phyloP scores from a whole-genome alignment of 1,140 invertebrate genomes.

The Luehdorfia chinensis region DNA sequence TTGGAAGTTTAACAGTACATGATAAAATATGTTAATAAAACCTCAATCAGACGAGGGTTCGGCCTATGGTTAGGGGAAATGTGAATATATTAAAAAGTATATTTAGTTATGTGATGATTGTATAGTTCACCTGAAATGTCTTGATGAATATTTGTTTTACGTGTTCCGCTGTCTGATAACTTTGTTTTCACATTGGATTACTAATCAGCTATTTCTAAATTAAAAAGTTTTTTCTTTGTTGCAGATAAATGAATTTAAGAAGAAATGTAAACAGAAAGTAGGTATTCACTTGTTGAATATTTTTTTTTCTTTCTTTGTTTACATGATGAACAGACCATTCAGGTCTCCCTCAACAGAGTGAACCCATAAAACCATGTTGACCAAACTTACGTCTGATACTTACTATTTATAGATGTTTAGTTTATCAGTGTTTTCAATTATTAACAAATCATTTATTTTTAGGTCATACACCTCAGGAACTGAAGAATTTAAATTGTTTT shows the following conservation, averaged over 20 bases:
- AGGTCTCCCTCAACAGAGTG: slow-evolving; percentile 71
- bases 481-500: too few species aligned
- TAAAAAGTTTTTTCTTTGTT: background rate
- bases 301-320: too few species aligned
- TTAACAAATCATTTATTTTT: background rate
- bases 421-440: background rate
- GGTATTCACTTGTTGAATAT: too few species aligned
- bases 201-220: background rate
- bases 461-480: too few species aligned
- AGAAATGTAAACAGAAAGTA: too few species aligned
- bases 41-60: too few species aligned
- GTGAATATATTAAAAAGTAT: too few species aligned
- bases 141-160: slow-evolving; percentile 5
- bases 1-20: too few species aligned
- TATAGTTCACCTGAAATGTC: slow-evolving; percentile 7
- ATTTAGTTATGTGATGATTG: slow-evolving; percentile 10
- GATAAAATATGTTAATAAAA: too few species aligned
- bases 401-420: background rate
- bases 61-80: too few species aligned
- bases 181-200: background rate
- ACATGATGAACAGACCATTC: slow-evolving; percentile 57
- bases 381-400: slow-evolving; percentile 51
- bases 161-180: slow-evolving; percentile 14
- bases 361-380: slow-evolving; percentile 70
- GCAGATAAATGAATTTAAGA: background rate